These are phyloP conservation scores for Pasiphila rectangulata DNA, from an alignment of 2,888 invertebrate species.

Conservation along the genomic window DNA sequence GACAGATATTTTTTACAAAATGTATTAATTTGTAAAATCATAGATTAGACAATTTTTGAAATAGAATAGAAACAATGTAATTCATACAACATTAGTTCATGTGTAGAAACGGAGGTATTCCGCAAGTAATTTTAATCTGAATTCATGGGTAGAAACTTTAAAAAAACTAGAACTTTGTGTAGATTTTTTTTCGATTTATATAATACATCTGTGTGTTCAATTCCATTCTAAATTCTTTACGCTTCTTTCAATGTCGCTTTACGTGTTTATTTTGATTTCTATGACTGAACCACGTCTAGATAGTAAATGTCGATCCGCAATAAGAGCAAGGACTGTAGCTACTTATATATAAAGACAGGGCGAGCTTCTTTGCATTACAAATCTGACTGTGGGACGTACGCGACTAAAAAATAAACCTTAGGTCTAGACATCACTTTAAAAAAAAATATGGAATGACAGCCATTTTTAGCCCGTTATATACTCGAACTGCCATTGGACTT, in stretches of 20 bases:
- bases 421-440: too few relatives aligned
- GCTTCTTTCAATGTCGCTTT: slow-evolving; percentile 73
- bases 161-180: slow-evolving; percentile 54
- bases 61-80: slow-evolving; percentile 58
- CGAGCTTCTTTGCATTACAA: slow-evolving; percentile 68
- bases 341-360: slow-evolving; percentile 53
- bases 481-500: too few relatives aligned
- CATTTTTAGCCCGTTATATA: too few relatives aligned
- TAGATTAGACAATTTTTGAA: slow-evolving; percentile 49
- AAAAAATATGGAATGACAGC: too few relatives aligned
- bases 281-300: slow-evolving; percentile 69
- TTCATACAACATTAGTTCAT: slow-evolving; percentile 55
- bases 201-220: slow-evolving; percentile 55
- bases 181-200: slow-evolving; percentile 43
- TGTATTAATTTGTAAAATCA: slow-evolving; percentile 35
- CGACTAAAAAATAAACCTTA: slow-evolving; percentile 39
- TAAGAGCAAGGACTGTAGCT: slow-evolving; percentile 44
- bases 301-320: slow-evolving; percentile 40
- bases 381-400: slow-evolving; percentile 49
- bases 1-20: slow-evolving; percentile 36
- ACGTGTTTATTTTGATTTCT: slow-evolving; percentile 57
- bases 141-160: slow-evolving; percentile 54
- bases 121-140: slow-evolving; percentile 57
- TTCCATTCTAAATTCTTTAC: slow-evolving; percentile 52
- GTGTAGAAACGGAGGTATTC: slow-evolving; percentile 61